These are phyloP conservation scores for Coelinius sp. DNA, from an alignment of 2,888 invertebrate genomes.

Conservation along the genomic window DNA sequence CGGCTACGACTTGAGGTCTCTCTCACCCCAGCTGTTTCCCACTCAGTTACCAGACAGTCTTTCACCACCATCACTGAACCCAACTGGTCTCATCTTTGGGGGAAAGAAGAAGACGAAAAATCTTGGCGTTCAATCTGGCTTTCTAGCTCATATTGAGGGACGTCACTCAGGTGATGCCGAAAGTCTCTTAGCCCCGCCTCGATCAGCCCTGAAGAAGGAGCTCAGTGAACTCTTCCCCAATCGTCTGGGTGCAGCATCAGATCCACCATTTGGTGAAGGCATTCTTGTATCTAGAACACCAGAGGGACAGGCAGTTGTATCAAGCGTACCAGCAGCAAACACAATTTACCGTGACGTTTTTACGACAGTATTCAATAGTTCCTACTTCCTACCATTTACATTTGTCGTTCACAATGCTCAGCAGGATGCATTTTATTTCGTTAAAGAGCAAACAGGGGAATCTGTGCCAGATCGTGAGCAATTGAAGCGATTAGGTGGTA, in stretches of 20 bases:
- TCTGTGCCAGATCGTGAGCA: slow-evolving; percentile 91
- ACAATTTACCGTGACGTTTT: slow-evolving; percentile 93
- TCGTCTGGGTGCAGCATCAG: slow-evolving; percentile 86
- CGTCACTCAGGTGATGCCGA: slow-evolving; percentile 84
- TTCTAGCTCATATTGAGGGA: slow-evolving; percentile 85
- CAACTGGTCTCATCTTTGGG: slow-evolving; percentile 75
- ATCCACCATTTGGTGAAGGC: slow-evolving; percentile 90
- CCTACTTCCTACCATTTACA: slow-evolving; percentile 88
- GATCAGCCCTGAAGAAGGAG: slow-evolving; percentile 85
- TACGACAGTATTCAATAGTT: slow-evolving; percentile 92
- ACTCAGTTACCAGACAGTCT: slow-evolving; percentile 79
- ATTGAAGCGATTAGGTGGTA: slow-evolving; percentile 89
- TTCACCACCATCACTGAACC: slow-evolving; percentile 78
- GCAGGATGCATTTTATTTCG: slow-evolving; percentile 94
- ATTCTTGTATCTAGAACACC: slow-evolving; percentile 87
- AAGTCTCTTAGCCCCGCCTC: slow-evolving; percentile 83
- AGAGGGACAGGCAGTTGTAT: slow-evolving; percentile 85
- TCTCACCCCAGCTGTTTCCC: slow-evolving; percentile 89
- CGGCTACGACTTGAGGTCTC: slow-evolving; percentile 87
- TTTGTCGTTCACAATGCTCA: slow-evolving; percentile 90
- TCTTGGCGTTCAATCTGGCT: slow-evolving; percentile 86
- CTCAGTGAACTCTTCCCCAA: slow-evolving; percentile 80
- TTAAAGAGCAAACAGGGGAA: slow-evolving; percentile 92
- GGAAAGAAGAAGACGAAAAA: slow-evolving; percentile 73
- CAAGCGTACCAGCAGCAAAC: slow-evolving; percentile 90